phyloP scores from a whole-genome alignment of 2,888 invertebrate genomes.

The Platycnemis pennipes region DNA sequence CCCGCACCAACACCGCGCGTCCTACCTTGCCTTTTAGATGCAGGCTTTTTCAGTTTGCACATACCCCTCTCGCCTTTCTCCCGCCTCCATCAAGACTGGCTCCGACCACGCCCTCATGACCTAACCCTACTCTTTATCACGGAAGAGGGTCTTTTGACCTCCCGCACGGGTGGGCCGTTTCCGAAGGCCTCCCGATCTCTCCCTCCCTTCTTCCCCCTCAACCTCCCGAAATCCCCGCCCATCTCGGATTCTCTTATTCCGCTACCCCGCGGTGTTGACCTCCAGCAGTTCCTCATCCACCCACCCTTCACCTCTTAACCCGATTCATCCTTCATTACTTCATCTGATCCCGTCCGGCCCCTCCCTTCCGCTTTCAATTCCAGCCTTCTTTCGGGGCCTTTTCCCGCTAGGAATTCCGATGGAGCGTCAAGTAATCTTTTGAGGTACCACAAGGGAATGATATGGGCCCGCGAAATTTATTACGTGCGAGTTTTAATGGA shows the following conservation, averaged over 20 bases:
- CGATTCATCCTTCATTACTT: neutral
- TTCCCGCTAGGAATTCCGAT: neutral
- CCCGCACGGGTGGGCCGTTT: neutral
- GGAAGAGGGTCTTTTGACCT: neutral
- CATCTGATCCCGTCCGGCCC: neutral
- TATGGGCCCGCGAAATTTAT: neutral
- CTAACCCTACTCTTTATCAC: slow-evolving; percentile 14
- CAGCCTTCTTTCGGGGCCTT: neutral
- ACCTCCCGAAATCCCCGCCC: neutral
- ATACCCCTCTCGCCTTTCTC: neutral
- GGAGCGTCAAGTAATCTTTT: neutral
- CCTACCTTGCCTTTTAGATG: too few species aligned
- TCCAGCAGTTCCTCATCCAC: neutral
- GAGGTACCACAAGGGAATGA: neutral
- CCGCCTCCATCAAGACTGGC: neutral
- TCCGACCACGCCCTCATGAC: slow-evolving; percentile 5
- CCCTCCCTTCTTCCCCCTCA: neutral
- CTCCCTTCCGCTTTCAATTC: slow-evolving; percentile 16
- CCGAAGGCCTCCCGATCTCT: neutral
- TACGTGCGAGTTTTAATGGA: neutral
- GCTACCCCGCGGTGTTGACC: neutral
- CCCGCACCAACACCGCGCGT: too few species aligned
- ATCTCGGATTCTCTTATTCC: neutral
- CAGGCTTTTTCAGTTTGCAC: neutral
- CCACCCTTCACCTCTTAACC: neutral